Conservation (phyloP, 2,888 invertebrate species). For the Dichetophora obliterata region DNA sequence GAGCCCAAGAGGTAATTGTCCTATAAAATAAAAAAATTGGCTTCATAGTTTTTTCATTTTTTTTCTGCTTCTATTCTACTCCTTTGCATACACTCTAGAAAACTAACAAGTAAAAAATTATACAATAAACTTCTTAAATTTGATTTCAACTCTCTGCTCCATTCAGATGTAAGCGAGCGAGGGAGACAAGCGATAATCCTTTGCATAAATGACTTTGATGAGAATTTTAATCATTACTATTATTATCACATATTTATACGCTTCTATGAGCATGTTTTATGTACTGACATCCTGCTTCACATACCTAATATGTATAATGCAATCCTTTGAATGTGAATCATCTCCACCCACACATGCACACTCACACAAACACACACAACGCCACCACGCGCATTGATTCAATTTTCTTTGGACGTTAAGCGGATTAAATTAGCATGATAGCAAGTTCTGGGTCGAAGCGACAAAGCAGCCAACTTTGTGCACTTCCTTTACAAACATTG, state of each 20-base stretch:
- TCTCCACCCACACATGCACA: background rate
- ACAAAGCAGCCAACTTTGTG: conserved; percentile 23
- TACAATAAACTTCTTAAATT: no score
- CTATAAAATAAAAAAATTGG: no score
- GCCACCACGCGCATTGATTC: background rate
- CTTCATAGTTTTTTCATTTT: no score
- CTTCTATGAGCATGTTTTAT: conserved; percentile 67
- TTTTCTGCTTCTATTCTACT: no score
- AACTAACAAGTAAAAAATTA: no score
- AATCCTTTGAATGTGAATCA: conserved; percentile 58
- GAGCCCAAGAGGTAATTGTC: no score
- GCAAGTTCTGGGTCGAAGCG: conserved; percentile 19
- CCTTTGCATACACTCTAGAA: no score
- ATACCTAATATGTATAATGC: conserved; percentile 44
- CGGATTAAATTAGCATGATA: conserved; percentile 38
- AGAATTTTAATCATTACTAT: conserved; percentile 54
- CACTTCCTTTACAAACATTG: conserved; percentile 1
- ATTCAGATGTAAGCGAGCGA: background rate
- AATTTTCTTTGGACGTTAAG: conserved; percentile 21
- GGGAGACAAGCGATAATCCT: conserved; percentile 51
- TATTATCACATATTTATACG: conserved; percentile 68
- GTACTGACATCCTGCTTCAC: conserved; percentile 53
- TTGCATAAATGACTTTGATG: conserved; percentile 63
- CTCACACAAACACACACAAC: background rate
- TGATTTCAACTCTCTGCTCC: no score